phyloP scores from a whole-genome alignment of 2,113 vertebrate species.

The Perca schrenkii region DNA sequence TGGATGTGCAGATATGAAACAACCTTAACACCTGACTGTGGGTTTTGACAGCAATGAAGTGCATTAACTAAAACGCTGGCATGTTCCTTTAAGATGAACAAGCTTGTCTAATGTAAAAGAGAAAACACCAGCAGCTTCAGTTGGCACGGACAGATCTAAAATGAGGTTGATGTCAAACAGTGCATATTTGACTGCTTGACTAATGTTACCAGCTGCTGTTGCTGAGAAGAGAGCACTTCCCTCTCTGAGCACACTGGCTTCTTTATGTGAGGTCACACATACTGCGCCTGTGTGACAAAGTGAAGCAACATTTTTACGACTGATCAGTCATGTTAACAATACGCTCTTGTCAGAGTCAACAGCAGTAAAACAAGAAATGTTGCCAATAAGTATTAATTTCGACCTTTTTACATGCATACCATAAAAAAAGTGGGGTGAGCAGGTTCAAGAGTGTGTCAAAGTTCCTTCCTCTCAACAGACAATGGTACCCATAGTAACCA shows the following conservation, averaged over 20 bases:
- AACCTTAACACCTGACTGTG: background rate
- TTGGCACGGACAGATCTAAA: background rate
- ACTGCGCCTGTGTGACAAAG: slow-evolving; percentile 6
- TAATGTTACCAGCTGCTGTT: slow-evolving; percentile 30
- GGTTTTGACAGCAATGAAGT: slow-evolving; percentile 4
- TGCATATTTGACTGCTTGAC: slow-evolving; percentile 33
- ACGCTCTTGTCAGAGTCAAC: background rate
- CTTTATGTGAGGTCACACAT: slow-evolving; percentile 34
- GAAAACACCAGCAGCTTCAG: slow-evolving; percentile 7
- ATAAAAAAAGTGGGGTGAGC: background rate
- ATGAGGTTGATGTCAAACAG: slow-evolving; percentile 23
- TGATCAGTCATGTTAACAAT: background rate
- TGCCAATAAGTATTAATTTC: background rate
- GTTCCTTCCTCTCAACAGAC: slow-evolving; percentile 3
- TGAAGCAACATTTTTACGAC: slow-evolving; percentile 1
- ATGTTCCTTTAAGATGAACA: slow-evolving; percentile 19
- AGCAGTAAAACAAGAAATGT: slow-evolving; percentile 12
- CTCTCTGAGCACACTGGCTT: slow-evolving; percentile 19
- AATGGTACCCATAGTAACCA: background rate
- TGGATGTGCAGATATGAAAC: background rate
- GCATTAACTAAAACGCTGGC: background rate
- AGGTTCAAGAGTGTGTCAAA: background rate
- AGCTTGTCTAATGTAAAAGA: slow-evolving; percentile 25
- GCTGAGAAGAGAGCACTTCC: slow-evolving; percentile 25
- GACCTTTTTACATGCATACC: background rate